These are phyloP conservation scores for Bombus impatiens DNA, from an alignment of 1,140 invertebrate species.

Conservation along the genomic window DNA sequence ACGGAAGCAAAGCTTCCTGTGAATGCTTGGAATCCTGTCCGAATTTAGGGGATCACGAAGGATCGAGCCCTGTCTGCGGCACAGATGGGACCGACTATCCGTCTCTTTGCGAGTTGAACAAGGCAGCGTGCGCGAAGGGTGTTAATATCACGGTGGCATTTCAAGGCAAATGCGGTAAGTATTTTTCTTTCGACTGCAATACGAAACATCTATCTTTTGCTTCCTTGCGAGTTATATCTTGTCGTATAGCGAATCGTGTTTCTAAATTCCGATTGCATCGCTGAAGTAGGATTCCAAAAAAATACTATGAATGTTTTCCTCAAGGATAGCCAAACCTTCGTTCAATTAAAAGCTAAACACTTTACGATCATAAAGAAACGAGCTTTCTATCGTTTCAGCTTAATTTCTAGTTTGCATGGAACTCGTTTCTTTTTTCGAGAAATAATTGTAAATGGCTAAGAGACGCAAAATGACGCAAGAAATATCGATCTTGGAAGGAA, in stretches of 20 bases:
- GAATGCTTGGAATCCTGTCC: slow-evolving; percentile 90
- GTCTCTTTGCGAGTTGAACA: slow-evolving; percentile 91
- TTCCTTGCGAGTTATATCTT: too few relatives aligned
- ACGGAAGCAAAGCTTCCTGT: slow-evolving; percentile 88
- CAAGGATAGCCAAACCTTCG: too few relatives aligned
- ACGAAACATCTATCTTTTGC: neutral
- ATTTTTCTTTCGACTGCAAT: slow-evolving; percentile 16
- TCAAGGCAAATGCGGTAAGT: slow-evolving; percentile 94
- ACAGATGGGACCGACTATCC: slow-evolving; percentile 89
- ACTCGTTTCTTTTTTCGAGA: neutral
- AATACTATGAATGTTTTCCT: too few relatives aligned
- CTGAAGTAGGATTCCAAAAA: too few relatives aligned
- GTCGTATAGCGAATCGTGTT: neutral
- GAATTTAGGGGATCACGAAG: slow-evolving; percentile 90
- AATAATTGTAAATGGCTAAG: neutral
- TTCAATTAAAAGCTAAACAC: too few relatives aligned
- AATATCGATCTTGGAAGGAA: neutral
- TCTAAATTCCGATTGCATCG: too few relatives aligned
- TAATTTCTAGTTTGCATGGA: neutral
- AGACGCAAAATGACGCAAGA: neutral
- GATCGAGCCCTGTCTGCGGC: slow-evolving; percentile 89
- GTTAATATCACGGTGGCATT: slow-evolving; percentile 93
- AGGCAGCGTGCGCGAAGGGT: slow-evolving; percentile 88
- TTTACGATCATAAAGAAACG: too few relatives aligned
- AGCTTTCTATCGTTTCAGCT: neutral